Evolutionary conservation across 2,888 invertebrate species (phyloP), one percentile per base, ranked within the genome.

Genomic region (Sinelater perroti): DNA sequence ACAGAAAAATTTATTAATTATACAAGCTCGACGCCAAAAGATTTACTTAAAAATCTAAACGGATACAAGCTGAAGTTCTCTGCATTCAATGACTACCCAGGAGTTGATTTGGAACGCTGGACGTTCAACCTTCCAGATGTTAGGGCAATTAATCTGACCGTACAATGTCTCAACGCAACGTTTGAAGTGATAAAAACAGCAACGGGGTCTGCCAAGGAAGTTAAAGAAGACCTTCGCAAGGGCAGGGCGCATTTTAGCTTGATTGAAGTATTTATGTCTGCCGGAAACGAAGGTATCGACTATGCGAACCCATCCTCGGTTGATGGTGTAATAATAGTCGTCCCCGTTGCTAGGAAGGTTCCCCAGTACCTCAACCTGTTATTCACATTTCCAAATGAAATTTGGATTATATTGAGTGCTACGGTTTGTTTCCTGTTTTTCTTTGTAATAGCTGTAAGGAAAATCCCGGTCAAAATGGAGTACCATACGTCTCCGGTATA

Each of bases 351-450:
- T 7, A 11, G 8, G 2, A 8, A 13, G 10, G 38, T 35, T 26
- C 49, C 49, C 5, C 4, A 2, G 14, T 35, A 35, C 16, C 13
- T 31, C 2, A 5, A 35, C 2, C 1, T 49, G 16, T 49, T 49
- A 17, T 6, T 24, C 1, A 18, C 20, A 4, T 49, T 49, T 36
- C n/a, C 8, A 1, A n/a, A 6, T 17, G n/a, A 21, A 4, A 7
- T 36, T 1, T 49, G 49, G 49, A 36, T 36, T 7, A 7, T 13
- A 2, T 6, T 40, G 5, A 6, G 10, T 24, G 7, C 11, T 13
- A 13, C 40, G 8, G 20, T 28, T 4, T 2, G 2, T 28, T 2
- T 28, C 10, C 10, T 28, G 5, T 28, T 28, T 28, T 28, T 28
- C 5, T n/a, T 28, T 2, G 5, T 33, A n/a, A 14, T 8, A 13